Conservation (phyloP, 2,888 invertebrate genomes). For the Alviniconcha strummeri region DNA sequence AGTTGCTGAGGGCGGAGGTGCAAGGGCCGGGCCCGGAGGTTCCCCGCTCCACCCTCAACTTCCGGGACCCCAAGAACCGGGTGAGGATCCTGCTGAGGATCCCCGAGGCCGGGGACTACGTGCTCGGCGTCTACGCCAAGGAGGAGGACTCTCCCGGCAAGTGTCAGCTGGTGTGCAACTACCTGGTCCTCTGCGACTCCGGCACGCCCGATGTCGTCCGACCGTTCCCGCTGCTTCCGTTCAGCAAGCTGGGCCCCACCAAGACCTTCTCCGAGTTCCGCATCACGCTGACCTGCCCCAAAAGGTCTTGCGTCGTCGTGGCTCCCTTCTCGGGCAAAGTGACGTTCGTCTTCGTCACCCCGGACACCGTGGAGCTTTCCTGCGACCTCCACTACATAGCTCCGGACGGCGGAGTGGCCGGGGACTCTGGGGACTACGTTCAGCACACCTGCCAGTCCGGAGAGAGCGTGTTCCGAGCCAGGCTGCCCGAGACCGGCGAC, state of each 20-base stretch:
- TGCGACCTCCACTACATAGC: constrained; percentile 22
- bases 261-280: constrained; percentile 26
- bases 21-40: constrained; percentile 2
- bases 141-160: constrained; percentile 13
- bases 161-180: constrained; percentile 29
- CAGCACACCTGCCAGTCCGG: constrained; percentile 17
- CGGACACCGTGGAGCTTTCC: constrained; percentile 14
- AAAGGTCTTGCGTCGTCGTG: constrained; percentile 12
- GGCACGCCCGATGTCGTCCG: constrained; percentile 1
- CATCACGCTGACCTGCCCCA: constrained; percentile 24
- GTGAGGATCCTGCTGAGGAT: constrained; percentile 25
- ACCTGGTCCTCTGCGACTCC: constrained; percentile 24
- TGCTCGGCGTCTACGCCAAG: constrained; percentile 27
- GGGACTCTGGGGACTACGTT: constrained; percentile 20
- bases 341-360: constrained; percentile 14
- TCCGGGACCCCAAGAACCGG: constrained; percentile 17
- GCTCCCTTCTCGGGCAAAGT: constrained; percentile 29
- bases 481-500: constrained; percentile 23
- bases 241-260: constrained; percentile 24
- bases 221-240: constrained; percentile 8
- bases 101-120: constrained; percentile 18
- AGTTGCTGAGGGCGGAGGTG: neutral
- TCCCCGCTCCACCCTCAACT: constrained; percentile 20
- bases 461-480: constrained; percentile 20
- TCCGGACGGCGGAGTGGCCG: neutral